Base-by-base conservation (phyloP, 2,113 vertebrate genomes). In the Garra rufa region DNA sequence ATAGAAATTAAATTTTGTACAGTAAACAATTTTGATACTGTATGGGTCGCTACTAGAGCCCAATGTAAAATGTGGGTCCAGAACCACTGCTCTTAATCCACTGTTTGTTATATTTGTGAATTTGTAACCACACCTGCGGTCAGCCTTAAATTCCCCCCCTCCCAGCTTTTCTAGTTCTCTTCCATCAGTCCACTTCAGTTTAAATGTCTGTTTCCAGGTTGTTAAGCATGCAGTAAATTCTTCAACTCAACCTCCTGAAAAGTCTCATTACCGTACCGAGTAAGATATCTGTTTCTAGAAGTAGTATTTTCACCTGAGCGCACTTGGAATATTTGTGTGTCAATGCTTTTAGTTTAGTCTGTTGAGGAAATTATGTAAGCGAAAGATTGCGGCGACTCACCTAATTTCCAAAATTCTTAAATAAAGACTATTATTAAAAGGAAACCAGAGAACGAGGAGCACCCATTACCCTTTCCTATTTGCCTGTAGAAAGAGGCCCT, bases 101-200 rank as follows among this genome's bases (percentile, higher is more conserved):
- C 57, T 48, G 44, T 74, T 79, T 67, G 44, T 85, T 69, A 55
- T 63, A 1, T 61, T 85, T 61, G 43, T 82, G 74, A 19, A 46
- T 30, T 26, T 83, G 75, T 28, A 57, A 61, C 82, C 61, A 70
- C 61, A 75, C 82, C 82, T 85, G 67, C 17, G 10, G 41, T 34
- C 7, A 61, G 11, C 44, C n/a, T 70, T 67, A 50, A 67, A 38
- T 30, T 63, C 21, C 69, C 15, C 69, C 15, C 14, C n/a, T 61
- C 46, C 73, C 11, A 17, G 65, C 24, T 55, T 70, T n/a, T 75
- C n/a, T 59, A 71, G 46, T 50, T 19, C 28, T 65, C 48, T 61
- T 82, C 11, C 38, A 38, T 80, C 50, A 17, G 8, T 19, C 46
- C 30, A 21, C 28, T 76, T 83, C 48, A 38, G 30, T 69, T 83